Evolutionary conservation across 2,888 invertebrate genomes (phyloP).

Genomic region (Sphaeridia pumilis): DNA sequence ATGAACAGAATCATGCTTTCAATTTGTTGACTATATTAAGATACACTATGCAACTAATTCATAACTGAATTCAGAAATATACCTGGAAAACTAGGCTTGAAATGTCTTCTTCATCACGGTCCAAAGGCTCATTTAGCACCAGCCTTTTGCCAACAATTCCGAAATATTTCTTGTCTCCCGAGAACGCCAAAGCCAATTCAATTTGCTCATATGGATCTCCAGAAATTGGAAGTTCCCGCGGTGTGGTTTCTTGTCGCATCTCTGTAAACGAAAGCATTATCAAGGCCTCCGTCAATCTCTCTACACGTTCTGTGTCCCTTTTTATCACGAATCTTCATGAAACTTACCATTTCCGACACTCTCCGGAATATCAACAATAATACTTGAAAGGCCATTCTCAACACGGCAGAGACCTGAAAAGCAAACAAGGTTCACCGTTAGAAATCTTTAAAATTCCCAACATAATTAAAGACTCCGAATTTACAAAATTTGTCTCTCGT

Average conservation of each 20-base stretch:
- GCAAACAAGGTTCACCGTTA: no score
- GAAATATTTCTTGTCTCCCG: constrained; percentile 65
- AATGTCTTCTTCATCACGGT: constrained; percentile 71
- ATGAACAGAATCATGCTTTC: not conserved
- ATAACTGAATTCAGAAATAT: constrained; percentile 35
- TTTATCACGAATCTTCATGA: not conserved
- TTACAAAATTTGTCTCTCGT: no score
- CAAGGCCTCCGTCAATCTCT: not conserved
- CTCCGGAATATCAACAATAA: constrained; percentile 81
- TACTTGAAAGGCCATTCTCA: constrained; percentile 74
- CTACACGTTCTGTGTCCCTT: not conserved
- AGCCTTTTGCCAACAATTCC: constrained; percentile 69
- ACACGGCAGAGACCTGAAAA: constrained; percentile 62
- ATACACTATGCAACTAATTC: not conserved
- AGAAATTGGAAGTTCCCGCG: constrained; percentile 66
- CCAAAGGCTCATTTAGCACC: constrained; percentile 64
- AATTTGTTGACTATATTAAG: not conserved
- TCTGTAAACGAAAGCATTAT: constrained; percentile 45
- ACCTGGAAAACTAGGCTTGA: constrained; percentile 84
- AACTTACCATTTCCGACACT: constrained; percentile 73
- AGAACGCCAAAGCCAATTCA: constrained; percentile 63
- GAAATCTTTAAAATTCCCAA: no score
- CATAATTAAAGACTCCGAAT: no score
- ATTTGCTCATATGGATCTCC: constrained; percentile 71
- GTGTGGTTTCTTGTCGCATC: constrained; percentile 69